phyloP scores from a whole-genome alignment of 2,797 vertebrate genomes.

The Cynopterus sphinx region DNA sequence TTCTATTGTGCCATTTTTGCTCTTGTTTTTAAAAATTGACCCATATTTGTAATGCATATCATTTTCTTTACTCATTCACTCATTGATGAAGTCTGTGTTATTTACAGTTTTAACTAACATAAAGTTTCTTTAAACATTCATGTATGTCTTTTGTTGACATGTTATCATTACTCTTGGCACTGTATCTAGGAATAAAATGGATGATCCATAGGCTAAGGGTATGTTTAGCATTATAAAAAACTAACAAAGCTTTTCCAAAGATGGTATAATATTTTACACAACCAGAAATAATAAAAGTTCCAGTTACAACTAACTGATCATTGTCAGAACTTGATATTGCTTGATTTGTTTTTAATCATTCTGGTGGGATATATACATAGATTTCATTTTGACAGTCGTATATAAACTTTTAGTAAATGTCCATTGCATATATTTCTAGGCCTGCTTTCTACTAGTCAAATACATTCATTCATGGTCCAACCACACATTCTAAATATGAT shows the following conservation, averaged over 20 bases:
- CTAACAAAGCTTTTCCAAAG: not conserved
- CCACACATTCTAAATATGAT: not conserved
- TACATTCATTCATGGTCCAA: not conserved
- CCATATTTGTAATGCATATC: not conserved
- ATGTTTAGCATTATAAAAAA: not conserved
- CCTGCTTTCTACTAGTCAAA: not conserved
- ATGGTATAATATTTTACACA: not conserved
- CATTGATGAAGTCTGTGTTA: not conserved
- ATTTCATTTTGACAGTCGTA: not conserved
- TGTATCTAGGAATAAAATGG: not conserved
- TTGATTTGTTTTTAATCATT: not conserved
- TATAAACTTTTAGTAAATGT: not conserved
- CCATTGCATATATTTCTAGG: not conserved
- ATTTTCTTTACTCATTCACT: not conserved
- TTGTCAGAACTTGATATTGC: not conserved
- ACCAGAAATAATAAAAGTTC: not conserved
- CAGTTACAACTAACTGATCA: not conserved
- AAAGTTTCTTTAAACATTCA: not conserved
- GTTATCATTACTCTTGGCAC: not conserved
- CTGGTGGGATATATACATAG: not conserved
- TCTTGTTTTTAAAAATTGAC: not conserved
- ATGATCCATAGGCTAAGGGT: not conserved
- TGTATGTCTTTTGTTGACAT: not conserved
- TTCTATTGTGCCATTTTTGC: not conserved
- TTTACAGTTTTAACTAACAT: not conserved